Evolutionary conservation across 2,888 invertebrate species (phyloP).

Genomic region (Cenopis cana): DNA sequence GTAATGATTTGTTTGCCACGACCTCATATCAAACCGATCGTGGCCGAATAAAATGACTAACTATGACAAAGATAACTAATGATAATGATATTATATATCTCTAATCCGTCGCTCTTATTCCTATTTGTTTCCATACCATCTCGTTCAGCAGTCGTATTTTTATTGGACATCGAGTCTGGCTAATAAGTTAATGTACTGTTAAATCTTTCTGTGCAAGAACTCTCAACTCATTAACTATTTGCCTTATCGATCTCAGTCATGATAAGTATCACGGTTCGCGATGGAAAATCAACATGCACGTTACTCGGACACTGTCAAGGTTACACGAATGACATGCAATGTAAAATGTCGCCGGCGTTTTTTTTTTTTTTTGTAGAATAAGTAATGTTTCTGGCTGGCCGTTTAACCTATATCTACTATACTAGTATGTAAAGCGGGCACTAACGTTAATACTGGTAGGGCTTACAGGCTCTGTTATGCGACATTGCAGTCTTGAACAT

Average conservation of each 20-base stretch:
- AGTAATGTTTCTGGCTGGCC: neutral
- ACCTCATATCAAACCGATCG: no score
- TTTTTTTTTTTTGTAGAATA: slow-evolving; percentile 4
- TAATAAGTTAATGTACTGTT: no score
- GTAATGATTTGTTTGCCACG: neutral
- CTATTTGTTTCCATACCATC: no score
- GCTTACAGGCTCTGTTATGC: no score
- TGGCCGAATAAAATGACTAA: no score
- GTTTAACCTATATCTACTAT: neutral
- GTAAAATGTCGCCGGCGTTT: neutral
- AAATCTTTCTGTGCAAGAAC: neutral
- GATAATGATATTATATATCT: no score
- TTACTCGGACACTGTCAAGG: slow-evolving; percentile 20
- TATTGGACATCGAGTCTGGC: neutral
- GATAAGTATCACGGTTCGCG: neutral
- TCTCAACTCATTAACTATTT: neutral
- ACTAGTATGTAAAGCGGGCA: no score
- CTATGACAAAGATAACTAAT: no score
- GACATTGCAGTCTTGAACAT: no score
- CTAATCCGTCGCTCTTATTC: no score
- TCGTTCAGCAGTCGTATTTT: no score
- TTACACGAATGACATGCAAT: slow-evolving; percentile 7
- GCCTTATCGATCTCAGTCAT: slow-evolving; percentile 1
- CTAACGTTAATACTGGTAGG: no score
- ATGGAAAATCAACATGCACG: slow-evolving; percentile 20